Conservation (phyloP, 2,888 invertebrate genomes). For the Nasonia oneida region DNA sequence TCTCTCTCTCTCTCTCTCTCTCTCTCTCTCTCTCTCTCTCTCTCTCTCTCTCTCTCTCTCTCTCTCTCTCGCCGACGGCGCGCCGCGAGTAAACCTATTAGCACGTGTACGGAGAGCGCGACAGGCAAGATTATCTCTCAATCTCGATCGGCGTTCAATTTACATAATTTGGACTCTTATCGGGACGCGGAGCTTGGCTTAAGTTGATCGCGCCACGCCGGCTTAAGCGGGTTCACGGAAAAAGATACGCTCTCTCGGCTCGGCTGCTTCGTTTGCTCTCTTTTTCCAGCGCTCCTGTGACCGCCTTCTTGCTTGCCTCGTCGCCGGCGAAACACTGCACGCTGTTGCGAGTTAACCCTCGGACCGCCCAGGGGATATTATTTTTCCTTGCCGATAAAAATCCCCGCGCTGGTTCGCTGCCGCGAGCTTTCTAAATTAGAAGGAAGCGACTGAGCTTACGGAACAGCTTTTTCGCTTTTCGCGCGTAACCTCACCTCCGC, state of each 20-base stretch:
- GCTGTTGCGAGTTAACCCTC: neutral
- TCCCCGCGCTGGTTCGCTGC: neutral
- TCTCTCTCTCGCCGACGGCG: neutral
- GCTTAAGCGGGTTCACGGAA: conserved; percentile 50
- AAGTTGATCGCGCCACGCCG: conserved; percentile 30
- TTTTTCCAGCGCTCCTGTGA: neutral
- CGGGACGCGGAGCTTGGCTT: conserved; percentile 46
- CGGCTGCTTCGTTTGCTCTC: neutral
- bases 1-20: neutral
- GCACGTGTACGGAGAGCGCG: conserved; percentile 27
- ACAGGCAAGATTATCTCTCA: conserved; percentile 60
- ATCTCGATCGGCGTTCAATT: conserved; percentile 62
- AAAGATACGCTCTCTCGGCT: conserved; percentile 24
- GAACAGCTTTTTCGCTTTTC: neutral
- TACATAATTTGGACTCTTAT: conserved; percentile 62
- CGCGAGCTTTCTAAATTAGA: conserved; percentile 9
- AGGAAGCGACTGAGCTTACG: neutral
- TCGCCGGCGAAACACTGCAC: neutral
- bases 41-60: no score
- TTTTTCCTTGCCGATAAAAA: neutral
- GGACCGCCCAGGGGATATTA: neutral
- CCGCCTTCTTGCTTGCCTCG: neutral
- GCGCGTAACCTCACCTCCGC: no score
- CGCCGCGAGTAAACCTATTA: conserved; percentile 50
- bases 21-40: no score